A percentile compares a stretch with the other conserved stretches of the same genome.
Evolutionary conservation across 2,888 invertebrate species (phyloP).

Genomic region (Deilephila elpenor): DNA sequence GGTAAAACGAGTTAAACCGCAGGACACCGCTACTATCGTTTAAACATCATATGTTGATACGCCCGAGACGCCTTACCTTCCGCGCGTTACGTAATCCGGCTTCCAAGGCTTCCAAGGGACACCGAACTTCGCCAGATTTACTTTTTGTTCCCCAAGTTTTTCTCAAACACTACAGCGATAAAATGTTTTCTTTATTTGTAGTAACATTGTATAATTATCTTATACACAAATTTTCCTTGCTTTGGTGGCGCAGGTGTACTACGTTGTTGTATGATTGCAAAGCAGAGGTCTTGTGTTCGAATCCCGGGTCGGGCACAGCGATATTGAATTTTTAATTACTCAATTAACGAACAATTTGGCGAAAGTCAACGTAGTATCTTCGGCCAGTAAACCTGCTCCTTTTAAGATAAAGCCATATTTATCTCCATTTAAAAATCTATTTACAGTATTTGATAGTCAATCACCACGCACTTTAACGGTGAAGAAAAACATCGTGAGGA

Average conservation of each 20-base stretch:
- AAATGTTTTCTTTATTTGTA: slow-evolving; percentile 12
- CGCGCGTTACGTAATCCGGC: slow-evolving; percentile 18
- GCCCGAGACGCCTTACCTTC: not conserved
- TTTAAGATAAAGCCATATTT: too few relatives aligned
- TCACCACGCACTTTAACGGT: too few relatives aligned
- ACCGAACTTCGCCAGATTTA: not conserved
- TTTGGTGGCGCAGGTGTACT: too few relatives aligned
- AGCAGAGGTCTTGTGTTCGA: too few relatives aligned
- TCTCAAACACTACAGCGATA: not conserved
- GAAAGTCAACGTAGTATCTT: too few relatives aligned
- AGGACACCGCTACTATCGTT: not conserved
- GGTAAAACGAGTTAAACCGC: not conserved
- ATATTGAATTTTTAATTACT: too few relatives aligned
- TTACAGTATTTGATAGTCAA: too few relatives aligned
- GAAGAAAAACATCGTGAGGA: too few relatives aligned
- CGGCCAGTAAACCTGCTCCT: too few relatives aligned
- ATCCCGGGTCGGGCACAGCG: too few relatives aligned
- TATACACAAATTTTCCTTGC: not conserved
- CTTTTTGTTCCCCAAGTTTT: slow-evolving; percentile 12
- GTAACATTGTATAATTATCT: not conserved
- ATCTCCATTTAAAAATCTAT: not conserved
- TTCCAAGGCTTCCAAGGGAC: slow-evolving; percentile 19
- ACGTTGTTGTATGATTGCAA: too few relatives aligned
- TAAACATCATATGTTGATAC: slow-evolving; percentile 21
- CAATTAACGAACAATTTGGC: too few relatives aligned